Percentiles rank a stretch among this genome's conserved stretches.
Evolutionary conservation across 2,888 invertebrate genomes (phyloP).

Genomic region (Hemistola chrysoprasaria): DNA sequence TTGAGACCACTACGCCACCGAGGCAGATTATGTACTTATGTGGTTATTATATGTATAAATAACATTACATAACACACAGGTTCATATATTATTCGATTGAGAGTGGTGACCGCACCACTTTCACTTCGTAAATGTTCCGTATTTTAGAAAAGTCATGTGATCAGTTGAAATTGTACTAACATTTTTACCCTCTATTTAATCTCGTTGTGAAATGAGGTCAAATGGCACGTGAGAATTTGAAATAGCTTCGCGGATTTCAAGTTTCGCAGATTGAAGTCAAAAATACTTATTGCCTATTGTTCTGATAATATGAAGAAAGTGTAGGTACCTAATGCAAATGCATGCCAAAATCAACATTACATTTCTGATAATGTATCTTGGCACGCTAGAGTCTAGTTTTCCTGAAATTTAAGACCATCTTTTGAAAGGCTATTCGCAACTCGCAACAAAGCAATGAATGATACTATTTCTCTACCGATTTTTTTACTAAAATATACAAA

Average conservation of each 20-base stretch:
- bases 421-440: too few relatives aligned
- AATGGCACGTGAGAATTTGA: slow-evolving; percentile 10
- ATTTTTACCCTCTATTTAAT: slow-evolving; percentile 27
- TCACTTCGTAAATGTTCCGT: slow-evolving; percentile 59
- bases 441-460: too few relatives aligned
- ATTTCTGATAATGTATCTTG: too few relatives aligned
- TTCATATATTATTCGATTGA: slow-evolving; percentile 76
- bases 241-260: slow-evolving; percentile 10
- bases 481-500: too few relatives aligned
- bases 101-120: slow-evolving; percentile 61
- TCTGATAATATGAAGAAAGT: too few relatives aligned
- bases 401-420: too few relatives aligned
- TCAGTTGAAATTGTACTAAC: slow-evolving; percentile 43
- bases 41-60: slow-evolving; percentile 53
- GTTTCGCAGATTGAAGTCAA: neutral
- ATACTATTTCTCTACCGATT: too few relatives aligned
- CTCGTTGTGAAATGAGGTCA: slow-evolving; percentile 16
- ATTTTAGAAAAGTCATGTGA: slow-evolving; percentile 57
- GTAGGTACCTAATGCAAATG: too few relatives aligned
- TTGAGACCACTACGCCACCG: too few relatives aligned
- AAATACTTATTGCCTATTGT: too few relatives aligned
- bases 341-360: too few relatives aligned
- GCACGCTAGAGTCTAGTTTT: too few relatives aligned
- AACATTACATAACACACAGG: slow-evolving; percentile 62
- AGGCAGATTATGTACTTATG: slow-evolving; percentile 37